Evolutionary conservation across 2,113 vertebrate genomes (phyloP).

Genomic region (Sebastes schlegelii): DNA sequence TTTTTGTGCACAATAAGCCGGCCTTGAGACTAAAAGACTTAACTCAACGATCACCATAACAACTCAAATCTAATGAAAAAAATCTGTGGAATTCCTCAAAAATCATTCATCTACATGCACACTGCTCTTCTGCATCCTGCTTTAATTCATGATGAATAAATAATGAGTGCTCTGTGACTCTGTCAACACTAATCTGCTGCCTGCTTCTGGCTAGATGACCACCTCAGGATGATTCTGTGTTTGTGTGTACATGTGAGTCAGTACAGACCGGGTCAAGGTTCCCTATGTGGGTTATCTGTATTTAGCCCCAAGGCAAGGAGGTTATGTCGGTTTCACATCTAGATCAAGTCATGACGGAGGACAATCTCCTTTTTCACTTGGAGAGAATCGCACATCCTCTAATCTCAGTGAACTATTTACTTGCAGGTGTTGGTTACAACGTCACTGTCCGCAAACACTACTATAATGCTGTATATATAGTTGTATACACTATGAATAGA

Average conservation of each 20-base stretch:
- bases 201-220: not conserved
- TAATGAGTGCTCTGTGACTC: not conserved
- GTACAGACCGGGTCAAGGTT: conserved; percentile 51
- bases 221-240: not conserved
- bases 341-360: conserved; percentile 23
- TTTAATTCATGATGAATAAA: not conserved
- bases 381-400: conserved; percentile 2
- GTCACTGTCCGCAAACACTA: not conserved
- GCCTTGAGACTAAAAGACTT: not conserved
- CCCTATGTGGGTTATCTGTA: conserved; percentile 56
- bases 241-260: not conserved
- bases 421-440: conserved; percentile 22
- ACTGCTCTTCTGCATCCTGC: not conserved
- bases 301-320: conserved; percentile 46
- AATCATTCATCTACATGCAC: not conserved
- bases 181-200: not conserved
- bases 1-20: not conserved
- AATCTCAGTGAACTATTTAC: conserved; percentile 25
- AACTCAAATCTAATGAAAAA: not conserved
- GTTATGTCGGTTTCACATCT: conserved; percentile 24
- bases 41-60: not conserved
- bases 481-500: conserved; percentile 11
- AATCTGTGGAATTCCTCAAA: not conserved
- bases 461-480: not conserved
- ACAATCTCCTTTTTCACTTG: conserved; percentile 12